Base-by-base conservation (phyloP, 2,797 vertebrate species). In the Urophycis tenuis region DNA sequence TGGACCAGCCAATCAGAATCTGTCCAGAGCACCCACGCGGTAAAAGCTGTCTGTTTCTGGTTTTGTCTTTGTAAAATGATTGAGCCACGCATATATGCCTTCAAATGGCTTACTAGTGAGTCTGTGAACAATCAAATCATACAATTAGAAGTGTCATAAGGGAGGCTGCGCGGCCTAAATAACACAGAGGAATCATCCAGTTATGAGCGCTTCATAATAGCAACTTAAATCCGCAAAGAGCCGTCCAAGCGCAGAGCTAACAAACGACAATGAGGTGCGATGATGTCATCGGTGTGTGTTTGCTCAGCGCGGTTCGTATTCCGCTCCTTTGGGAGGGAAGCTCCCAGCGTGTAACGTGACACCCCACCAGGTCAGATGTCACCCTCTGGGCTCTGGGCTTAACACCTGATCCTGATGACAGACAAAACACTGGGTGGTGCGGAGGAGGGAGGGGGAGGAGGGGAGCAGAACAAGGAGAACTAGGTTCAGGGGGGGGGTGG, bases 21-120 rank as follows among this genome's bases (percentile, higher is more conserved):
- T 8, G 4, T 60, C 49, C 22, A 49, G 22, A 49, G 45, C 45
- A 19, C 17, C 49, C 49, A n/a, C 19, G 5, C 25, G 49, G n/a
- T 60, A n/a, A 60, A n/a, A 25, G 49, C 22, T 60, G 49, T 5
- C 12, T 39, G 36, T 60, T 60, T n/a, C 36, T 39, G 8, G 2
- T 9, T n/a, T 8, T 60, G 3, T 60, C 7, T 60, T 60, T n/a
- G 19, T 22, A n/a, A 8, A 12, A 22, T 6, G 17, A n/a, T 7
- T 5, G 1, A n/a, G 88, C 82, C 81, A 91, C 88, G 71, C n/a
- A n/a, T 67, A 81, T 64, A 90, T 72, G 60, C 79, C 72, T 74
- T 32, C 6, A 45, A 84, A 83, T 81, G 86, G 88, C 85, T 87
- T 86, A 85, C 85, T 25, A 25, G 60, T 29, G 60, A 64, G 22